Base-by-base conservation (phyloP, 2,113 vertebrate species). In the Malurus alboscapulatus region DNA sequence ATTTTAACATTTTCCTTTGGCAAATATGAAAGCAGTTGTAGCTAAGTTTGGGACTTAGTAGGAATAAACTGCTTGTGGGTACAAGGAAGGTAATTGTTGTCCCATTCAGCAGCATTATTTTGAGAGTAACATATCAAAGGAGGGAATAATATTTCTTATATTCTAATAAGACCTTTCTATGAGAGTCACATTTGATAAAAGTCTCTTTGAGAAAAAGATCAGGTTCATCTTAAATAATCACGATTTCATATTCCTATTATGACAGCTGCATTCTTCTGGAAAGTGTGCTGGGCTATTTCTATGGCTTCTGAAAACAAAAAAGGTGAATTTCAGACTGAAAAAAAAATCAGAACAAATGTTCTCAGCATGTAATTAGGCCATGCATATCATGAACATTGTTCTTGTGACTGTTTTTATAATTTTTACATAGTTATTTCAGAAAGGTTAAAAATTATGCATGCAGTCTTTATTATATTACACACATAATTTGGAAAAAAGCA, bases 1-100 rank as follows among this genome's bases (percentile, higher is more conserved):
- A 97, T 96, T 98, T 97, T 96, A 96, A 94, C 91, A 88, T 97
- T 97, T 97, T 96, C 95, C 91, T 95, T 92, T 92, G 90, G 92
- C 93, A 98, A 98, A 96, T 96, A 96, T 90, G 91, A 93, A 97
- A 96, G 93, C 57, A 92, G 87, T 91, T 96, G 80, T 74, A 71
- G 68, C 90, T 93, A 97, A 96, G 51, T 76, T 90, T 73, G 95
- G 85, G 44, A 80, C 30, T 88, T n/a, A 17, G 14, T 47, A 94
- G 58, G 72, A 96, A 96, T 95, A 96, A 97, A 96, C 76, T 90
- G 29, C 42, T 84, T 34, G 82, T 94, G 40, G 72, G 81, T 96
- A 77, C 26, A 74, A 95, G 87, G 53, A 77, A 88, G 84, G 74
- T 90, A 93, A 96, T 92, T 91, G 84, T 95, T 95, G 73, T 79